These are phyloP conservation scores for Nestor notabilis DNA, from an alignment of 2,113 vertebrate species.

Conservation along the genomic window DNA sequence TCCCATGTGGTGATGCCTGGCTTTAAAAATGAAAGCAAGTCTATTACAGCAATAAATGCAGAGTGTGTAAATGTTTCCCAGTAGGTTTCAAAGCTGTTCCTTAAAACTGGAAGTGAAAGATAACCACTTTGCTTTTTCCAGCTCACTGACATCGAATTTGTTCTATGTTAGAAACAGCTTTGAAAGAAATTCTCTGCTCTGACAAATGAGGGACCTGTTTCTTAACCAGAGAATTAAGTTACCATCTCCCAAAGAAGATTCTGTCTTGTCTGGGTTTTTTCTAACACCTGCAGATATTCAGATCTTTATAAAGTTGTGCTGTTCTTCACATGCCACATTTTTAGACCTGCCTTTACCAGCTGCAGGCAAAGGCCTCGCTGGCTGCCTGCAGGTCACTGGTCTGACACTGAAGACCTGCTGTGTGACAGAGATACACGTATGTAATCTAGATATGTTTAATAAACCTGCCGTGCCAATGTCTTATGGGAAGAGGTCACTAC, in stretches of 20 bases:
- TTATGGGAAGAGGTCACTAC: background rate
- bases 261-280: background rate
- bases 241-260: background rate
- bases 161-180: background rate
- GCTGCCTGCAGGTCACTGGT: background rate
- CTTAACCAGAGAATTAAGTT: background rate
- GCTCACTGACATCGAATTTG: background rate
- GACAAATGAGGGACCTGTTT: background rate
- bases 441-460: background rate
- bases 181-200: background rate
- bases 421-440: rapidly evolving
- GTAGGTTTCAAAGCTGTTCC: background rate
- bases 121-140: background rate
- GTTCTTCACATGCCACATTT: background rate
- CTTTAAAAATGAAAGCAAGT: background rate
- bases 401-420: background rate
- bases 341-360: background rate
- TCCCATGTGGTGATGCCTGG: background rate
- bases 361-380: background rate
- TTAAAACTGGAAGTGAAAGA: background rate
- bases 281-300: background rate
- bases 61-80: background rate
- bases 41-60: constrained; percentile 2
- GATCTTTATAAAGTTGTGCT: background rate
- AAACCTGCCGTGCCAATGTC: background rate